Evolutionary conservation across 2,888 invertebrate genomes (phyloP), one percentile per base, ranked within the genome.

Genomic region (Eristalis tenax): DNA sequence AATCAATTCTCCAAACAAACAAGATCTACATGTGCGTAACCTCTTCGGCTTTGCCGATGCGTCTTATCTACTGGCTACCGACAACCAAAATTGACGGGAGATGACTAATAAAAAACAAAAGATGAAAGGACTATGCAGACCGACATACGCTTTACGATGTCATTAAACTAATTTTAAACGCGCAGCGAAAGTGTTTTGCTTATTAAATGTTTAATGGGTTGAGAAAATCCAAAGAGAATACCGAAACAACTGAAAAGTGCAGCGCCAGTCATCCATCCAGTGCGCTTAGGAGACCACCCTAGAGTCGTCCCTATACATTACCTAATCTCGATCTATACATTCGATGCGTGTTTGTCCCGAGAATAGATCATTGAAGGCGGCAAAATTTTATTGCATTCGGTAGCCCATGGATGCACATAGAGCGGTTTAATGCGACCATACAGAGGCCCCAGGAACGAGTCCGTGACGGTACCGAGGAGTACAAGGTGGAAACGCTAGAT

Each of bases 151-250:
- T 87, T 87, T 83, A 87, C 80, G 87, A 87, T 80, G 83, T 80
- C 83, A 76, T 87, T 83, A 87, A 87, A 87, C 79, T 87, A 87
- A 83, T 80, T 73, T 83, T 87, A 87, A 87, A 83, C 83, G 64
- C 75, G 50, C 83, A 77, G 87, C 83, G 87, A 87, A 87, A 87
- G 87, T 87, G 87, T 87, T 86, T 87, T 87, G 87, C 87, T 87
- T 87, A 87, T 83, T 87, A 83, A 87, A 87, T 76, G 83, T 87
- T 87, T 87, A 83, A 87, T 83, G 79, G 83, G 83, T 87, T 87
- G 83, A 83, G 87, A 87, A 83, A 83, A 87, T 87, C 75, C 78
- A 87, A 83, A 83, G 83, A 76, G 73, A 87, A 71, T 15, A 83
- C 83, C 83, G 71, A 77, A 77, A 80, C 75, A 6, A 68, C 69